Conservation (phyloP, 2,113 vertebrate species). For the Progne subis region DNA sequence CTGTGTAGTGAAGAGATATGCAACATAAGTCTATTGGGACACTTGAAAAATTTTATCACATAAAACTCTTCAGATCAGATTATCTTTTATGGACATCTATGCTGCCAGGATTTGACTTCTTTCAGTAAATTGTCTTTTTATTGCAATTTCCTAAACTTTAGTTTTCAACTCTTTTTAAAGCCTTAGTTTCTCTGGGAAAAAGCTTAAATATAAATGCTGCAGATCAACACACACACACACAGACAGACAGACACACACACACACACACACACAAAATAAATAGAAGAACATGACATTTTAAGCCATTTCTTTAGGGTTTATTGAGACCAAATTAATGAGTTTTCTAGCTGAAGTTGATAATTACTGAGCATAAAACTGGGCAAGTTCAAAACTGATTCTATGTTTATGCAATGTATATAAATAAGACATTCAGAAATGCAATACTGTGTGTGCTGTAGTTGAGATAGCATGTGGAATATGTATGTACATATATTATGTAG, state of each 20-base stretch:
- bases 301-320: background rate
- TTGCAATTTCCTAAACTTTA: background rate
- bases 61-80: background rate
- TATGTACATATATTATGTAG: background rate
- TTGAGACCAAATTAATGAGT: background rate
- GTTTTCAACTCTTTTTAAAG: background rate
- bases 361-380: background rate
- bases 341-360: background rate
- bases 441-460: background rate
- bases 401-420: background rate
- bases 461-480: background rate
- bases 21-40: background rate
- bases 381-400: background rate
- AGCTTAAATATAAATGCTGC: background rate
- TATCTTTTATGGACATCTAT: background rate
- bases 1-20: background rate
- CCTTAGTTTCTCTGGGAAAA: background rate
- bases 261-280: background rate
- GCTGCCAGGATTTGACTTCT: background rate
- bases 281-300: background rate
- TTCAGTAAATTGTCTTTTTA: background rate
- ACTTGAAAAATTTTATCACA: background rate
- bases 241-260: background rate
- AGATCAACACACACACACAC: background rate
- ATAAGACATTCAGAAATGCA: background rate